phyloP scores from a whole-genome alignment of 53 echinoderm and acorn worm species.

The Stichopus horrens region DNA sequence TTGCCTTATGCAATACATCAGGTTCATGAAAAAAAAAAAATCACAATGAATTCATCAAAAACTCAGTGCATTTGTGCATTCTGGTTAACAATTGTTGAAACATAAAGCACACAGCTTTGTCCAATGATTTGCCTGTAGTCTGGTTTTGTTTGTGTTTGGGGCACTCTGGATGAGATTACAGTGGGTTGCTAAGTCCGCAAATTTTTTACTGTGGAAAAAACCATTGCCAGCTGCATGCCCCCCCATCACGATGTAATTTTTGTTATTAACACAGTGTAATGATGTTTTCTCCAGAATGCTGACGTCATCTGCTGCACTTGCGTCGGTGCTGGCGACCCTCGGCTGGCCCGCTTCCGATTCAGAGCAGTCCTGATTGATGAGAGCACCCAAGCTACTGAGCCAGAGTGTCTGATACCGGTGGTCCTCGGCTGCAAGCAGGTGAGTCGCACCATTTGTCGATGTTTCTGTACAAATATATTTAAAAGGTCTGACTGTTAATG shows the following conservation, averaged over 20 bases:
- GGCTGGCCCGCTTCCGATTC: conserved; percentile 86
- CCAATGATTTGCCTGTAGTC: too few species aligned
- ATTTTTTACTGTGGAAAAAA: background rate
- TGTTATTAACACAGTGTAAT: background rate
- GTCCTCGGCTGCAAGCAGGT: conserved; percentile 94
- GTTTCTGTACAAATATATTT: too few species aligned
- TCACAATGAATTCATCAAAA: too few species aligned
- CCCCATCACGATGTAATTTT: background rate
- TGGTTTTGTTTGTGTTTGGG: too few species aligned
- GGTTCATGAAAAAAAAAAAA: too few species aligned
- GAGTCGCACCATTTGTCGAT: background rate
- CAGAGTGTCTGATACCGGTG: conserved; percentile 90
- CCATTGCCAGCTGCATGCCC: background rate
- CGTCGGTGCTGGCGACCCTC: conserved; percentile 95
- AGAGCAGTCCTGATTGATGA: conserved; percentile 92
- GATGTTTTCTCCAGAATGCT: conserved; percentile 68
- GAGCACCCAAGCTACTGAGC: conserved; percentile 96
- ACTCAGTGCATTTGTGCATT: too few species aligned
- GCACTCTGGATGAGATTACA: background rate
- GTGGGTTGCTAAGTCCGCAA: too few species aligned
- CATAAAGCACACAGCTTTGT: too few species aligned
- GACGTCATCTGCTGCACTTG: conserved; percentile 98
- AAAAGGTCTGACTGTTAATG: too few species aligned
- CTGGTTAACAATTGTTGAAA: too few species aligned
- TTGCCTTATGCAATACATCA: too few species aligned